phyloP scores from a whole-genome alignment of 2,797 vertebrate species.

The Lycodopsis pacificus region DNA sequence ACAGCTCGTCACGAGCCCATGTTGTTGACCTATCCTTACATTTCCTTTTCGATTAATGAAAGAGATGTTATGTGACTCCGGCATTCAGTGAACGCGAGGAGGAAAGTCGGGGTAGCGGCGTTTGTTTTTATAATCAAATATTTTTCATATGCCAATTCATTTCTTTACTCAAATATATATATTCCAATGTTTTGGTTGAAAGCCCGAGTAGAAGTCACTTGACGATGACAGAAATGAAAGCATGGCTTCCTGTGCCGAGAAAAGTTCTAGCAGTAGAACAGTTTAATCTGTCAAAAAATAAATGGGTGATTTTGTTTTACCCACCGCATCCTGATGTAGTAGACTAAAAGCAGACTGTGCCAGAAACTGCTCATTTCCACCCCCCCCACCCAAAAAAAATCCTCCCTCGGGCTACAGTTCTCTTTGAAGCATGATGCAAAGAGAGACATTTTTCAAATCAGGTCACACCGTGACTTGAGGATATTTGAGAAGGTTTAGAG shows the following conservation, averaged over 20 bases:
- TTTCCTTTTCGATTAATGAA: no score
- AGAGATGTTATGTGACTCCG: no score
- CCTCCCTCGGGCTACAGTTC: conserved; percentile 8
- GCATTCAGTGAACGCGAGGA: neutral
- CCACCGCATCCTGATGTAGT: conserved; percentile 13
- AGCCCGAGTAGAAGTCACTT: neutral
- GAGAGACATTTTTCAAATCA: conserved; percentile 52
- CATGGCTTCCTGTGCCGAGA: neutral
- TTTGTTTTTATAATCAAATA: neutral
- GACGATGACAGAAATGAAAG: neutral
- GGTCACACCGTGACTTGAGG: conserved; percentile 45
- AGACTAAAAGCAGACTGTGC: conserved; percentile 28
- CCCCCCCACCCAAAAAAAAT: neutral
- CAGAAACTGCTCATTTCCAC: conserved; percentile 30
- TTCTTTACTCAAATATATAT: no score
- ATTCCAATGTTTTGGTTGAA: neutral
- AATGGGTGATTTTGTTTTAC: neutral
- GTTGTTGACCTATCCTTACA: neutral
- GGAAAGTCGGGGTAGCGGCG: neutral
- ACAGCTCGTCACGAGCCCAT: neutral
- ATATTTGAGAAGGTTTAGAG: conserved; percentile 22
- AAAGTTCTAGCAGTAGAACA: neutral
- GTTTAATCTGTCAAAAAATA: neutral
- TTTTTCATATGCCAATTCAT: neutral
- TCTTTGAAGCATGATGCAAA: conserved; percentile 46